Conservation (phyloP, 2,888 invertebrate species). For the Dryadula phaetusa region DNA sequence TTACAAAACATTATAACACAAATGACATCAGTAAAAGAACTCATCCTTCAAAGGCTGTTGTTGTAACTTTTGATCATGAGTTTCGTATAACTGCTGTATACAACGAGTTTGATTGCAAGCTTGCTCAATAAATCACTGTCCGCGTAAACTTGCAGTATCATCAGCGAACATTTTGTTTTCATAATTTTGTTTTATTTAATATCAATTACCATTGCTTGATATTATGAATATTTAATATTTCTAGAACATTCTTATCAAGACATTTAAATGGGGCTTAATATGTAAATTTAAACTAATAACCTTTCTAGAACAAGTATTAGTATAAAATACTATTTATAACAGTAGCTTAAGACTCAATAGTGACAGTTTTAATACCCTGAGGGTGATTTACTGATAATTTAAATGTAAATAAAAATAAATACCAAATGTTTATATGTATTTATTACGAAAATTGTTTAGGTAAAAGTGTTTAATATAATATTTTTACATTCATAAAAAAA, state of each 20-base stretch:
- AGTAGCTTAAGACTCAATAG: not conserved
- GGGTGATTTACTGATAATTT: no score
- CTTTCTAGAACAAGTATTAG: not conserved
- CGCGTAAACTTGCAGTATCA: constrained; percentile 41
- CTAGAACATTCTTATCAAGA: not conserved
- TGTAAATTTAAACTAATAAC: not conserved
- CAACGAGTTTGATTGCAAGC: constrained; percentile 31
- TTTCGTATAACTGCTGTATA: constrained; percentile 30
- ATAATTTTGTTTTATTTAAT: constrained; percentile 38
- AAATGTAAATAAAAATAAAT: no score
- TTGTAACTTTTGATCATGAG: constrained; percentile 13
- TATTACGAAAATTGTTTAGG: no score
- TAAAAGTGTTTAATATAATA: no score
- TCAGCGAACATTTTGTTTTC: constrained; percentile 41
- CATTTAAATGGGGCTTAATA: not conserved
- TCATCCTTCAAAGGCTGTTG: constrained; percentile 7
- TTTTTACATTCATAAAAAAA: no score
- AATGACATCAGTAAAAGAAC: not conserved
- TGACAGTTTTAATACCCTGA: not conserved
- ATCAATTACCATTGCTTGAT: not conserved
- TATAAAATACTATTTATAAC: not conserved
- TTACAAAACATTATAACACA: not conserved
- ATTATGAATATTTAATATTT: not conserved
- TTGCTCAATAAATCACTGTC: constrained; percentile 41
- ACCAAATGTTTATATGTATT: no score